phyloP scores from a whole-genome alignment of 2,888 invertebrate species.

The Neria commutata region DNA sequence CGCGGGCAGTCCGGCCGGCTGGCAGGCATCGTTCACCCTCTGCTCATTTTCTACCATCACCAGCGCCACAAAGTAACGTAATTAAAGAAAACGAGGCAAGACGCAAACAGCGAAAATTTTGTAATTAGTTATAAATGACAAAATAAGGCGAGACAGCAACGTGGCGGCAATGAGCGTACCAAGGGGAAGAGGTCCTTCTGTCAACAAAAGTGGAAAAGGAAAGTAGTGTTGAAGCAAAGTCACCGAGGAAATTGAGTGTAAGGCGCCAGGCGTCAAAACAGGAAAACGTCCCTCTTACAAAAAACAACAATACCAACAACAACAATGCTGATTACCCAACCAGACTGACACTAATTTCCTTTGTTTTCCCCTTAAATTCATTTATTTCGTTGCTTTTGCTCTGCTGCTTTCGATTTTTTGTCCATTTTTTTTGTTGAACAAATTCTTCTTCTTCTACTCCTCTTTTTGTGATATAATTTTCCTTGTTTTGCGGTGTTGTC shows the following conservation, averaged over 20 bases:
- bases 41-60: too few relatives aligned
- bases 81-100: not conserved
- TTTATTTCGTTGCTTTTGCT: not conserved
- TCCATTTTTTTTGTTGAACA: not conserved
- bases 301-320: too few relatives aligned
- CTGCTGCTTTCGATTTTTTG: not conserved
- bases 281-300: too few relatives aligned
- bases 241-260: too few relatives aligned
- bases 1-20: too few relatives aligned
- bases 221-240: too few relatives aligned
- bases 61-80: not conserved
- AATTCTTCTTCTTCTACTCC: not conserved
- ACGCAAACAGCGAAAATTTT: constrained; percentile 6
- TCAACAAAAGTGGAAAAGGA: too few relatives aligned
- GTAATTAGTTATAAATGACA: constrained; percentile 35
- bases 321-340: not conserved
- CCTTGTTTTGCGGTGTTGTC: constrained; percentile 3
- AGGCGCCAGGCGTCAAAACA: too few relatives aligned
- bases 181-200: not conserved
- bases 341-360: constrained; percentile 3
- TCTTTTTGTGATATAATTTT: not conserved
- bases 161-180: not conserved
- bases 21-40: too few relatives aligned
- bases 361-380: not conserved
- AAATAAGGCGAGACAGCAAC: constrained; percentile 21